phyloP scores from a whole-genome alignment of 1,140 invertebrate genomes.

The Pomacea maculata region DNA sequence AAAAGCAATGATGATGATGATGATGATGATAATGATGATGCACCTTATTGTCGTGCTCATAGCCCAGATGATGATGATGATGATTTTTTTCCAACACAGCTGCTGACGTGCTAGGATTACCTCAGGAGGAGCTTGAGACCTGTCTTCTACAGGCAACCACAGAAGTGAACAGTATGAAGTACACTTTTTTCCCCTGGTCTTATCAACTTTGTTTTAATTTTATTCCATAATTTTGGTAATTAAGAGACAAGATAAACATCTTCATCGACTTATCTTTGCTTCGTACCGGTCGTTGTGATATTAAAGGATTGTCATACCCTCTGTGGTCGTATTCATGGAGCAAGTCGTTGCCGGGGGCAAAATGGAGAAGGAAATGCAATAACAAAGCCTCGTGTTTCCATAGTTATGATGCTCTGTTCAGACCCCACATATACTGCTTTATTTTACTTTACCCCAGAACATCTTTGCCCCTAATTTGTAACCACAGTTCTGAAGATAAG shows the following conservation, averaged over 20 bases:
- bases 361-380: no score
- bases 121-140: background rate
- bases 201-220: background rate
- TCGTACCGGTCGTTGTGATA: background rate
- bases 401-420: no score
- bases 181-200: background rate
- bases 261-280: background rate
- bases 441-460: no score
- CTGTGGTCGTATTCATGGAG: no score
- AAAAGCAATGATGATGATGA: conserved; percentile 4
- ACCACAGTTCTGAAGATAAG: no score
- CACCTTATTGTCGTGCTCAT: background rate
- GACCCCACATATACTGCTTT: no score
- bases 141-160: background rate
- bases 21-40: conserved; percentile 8
- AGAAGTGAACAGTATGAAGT: background rate
- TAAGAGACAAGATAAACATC: background rate
- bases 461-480: no score
- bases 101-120: conserved; percentile 1
- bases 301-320: no score
- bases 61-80: background rate
- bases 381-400: no score
- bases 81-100: background rate
- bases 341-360: no score
- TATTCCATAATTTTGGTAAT: background rate